Conservation (phyloP, 2,797 vertebrate species). For the Spinus olivaceus region DNA sequence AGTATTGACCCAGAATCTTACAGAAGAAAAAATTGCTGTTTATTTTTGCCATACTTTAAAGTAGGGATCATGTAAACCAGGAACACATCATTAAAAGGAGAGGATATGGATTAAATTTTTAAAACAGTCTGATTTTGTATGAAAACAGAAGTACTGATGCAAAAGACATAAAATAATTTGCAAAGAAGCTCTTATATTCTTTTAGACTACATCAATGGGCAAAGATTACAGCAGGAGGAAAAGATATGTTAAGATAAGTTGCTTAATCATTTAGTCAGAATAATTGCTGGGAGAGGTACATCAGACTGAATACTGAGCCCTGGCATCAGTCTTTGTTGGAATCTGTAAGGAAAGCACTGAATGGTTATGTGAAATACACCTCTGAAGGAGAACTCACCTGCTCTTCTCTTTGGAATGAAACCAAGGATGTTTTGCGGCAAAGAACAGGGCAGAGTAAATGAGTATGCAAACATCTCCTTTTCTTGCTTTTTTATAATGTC, state of each 20-base stretch:
- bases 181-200: background rate
- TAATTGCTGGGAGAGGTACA: background rate
- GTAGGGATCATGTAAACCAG: background rate
- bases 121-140: background rate
- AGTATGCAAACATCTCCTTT: background rate
- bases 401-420: background rate
- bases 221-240: background rate
- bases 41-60: background rate
- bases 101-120: background rate
- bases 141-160: background rate
- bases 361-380: background rate
- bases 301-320: background rate
- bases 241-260: background rate
- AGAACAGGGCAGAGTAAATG: background rate
- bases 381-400: background rate
- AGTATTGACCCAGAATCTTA: background rate
- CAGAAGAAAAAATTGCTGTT: background rate
- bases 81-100: background rate
- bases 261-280: background rate
- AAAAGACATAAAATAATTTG: background rate
- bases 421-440: background rate
- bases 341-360: background rate
- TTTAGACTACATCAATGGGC: background rate
- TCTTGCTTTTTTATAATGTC: background rate
- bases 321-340: background rate